These are phyloP conservation scores for Hylomyscus alleni DNA, from an alignment of 2,797 vertebrate species.

Conservation along the genomic window DNA sequence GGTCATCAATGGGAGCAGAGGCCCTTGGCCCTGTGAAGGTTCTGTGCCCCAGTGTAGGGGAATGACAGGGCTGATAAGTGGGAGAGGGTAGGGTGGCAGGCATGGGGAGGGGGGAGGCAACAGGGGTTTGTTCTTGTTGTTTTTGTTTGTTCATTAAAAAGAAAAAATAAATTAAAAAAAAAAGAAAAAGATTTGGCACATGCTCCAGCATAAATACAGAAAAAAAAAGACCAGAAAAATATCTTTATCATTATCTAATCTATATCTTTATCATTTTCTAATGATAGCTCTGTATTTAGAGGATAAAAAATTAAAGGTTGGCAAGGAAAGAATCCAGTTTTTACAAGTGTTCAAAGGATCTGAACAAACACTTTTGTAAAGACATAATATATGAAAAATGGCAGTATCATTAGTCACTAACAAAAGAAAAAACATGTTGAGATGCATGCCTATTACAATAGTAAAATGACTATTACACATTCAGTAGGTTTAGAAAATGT, in stretches of 20 bases:
- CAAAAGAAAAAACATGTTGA: slow-evolving; percentile 29
- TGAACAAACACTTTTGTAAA: slow-evolving; percentile 22
- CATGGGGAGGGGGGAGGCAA: no score
- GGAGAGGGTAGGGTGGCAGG: no score
- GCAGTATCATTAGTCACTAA: background rate
- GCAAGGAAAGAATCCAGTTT: background rate
- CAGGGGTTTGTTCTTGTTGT: no score
- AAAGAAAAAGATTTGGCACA: no score
- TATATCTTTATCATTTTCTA: background rate
- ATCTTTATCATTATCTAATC: background rate
- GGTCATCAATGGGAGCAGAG: no score
- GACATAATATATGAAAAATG: slow-evolving; percentile 41
- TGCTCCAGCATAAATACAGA: no score
- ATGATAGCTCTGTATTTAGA: background rate
- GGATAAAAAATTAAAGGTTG: background rate
- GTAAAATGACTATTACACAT: slow-evolving; percentile 16
- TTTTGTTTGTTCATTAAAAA: no score
- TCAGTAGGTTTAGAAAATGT: background rate
- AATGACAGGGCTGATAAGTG: no score
- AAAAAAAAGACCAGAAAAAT: no score
- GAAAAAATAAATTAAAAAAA: no score
- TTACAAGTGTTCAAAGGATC: slow-evolving; percentile 30
- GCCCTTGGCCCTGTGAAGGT: no score
- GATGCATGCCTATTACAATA: background rate
- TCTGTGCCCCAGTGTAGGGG: no score